Evolutionary conservation across 2,113 vertebrate species (phyloP).

Genomic region (Gallinago undulata): DNA sequence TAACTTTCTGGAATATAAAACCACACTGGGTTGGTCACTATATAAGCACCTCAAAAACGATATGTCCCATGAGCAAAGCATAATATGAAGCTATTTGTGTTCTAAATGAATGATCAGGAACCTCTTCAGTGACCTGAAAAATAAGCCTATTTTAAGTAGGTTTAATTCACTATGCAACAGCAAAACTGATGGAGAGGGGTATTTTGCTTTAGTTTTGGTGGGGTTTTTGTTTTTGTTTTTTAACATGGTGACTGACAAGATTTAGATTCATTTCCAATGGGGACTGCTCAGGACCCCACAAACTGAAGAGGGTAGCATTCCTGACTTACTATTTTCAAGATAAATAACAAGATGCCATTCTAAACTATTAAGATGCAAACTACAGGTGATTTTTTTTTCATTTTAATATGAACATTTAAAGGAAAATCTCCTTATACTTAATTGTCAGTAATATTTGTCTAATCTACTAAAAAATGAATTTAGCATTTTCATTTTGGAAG

Average conservation of each 20-base stretch:
- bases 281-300: background rate
- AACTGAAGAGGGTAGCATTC: background rate
- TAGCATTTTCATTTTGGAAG: slow-evolving; percentile 44
- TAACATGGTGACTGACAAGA: background rate
- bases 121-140: background rate
- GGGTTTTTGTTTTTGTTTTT: background rate
- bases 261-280: background rate
- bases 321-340: background rate
- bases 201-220: background rate
- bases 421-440: background rate
- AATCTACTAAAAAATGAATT: slow-evolving; percentile 13
- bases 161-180: background rate
- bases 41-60: background rate
- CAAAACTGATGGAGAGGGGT: background rate
- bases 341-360: background rate
- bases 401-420: background rate
- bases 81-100: background rate
- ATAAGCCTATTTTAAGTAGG: background rate
- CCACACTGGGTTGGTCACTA: too few relatives aligned
- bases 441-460: slow-evolving; percentile 3
- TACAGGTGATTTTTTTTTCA: background rate
- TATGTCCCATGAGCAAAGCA: background rate
- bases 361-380: background rate
- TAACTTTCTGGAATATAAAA: background rate
- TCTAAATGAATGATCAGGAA: background rate